These are phyloP conservation scores for Leptura quadrifasciata DNA, from an alignment of 2,888 invertebrate genomes.

Conservation along the genomic window DNA sequence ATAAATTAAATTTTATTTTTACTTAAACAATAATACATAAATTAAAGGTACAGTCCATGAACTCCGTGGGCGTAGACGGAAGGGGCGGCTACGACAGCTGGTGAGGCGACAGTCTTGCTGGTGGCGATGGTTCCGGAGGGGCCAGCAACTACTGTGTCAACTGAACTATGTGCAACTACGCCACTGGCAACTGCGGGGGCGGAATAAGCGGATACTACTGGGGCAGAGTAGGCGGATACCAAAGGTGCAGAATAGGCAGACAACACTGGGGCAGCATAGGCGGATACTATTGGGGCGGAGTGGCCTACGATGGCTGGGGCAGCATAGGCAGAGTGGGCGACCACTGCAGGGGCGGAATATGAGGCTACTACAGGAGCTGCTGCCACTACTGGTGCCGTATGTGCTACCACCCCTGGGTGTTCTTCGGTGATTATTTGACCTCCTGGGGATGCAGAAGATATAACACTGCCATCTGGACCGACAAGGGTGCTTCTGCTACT, in stretches of 20 bases:
- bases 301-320: background rate
- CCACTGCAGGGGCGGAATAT: background rate
- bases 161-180: slow-evolving; percentile 20
- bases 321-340: background rate
- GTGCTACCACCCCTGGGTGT: slow-evolving; percentile 52
- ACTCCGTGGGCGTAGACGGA: slow-evolving; percentile 37
- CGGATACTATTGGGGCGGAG: background rate
- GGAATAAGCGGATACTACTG: background rate
- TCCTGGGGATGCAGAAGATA: slow-evolving; percentile 63
- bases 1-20: background rate
- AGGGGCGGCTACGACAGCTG: slow-evolving; percentile 47
- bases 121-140: slow-evolving; percentile 64
- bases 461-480: slow-evolving; percentile 64
- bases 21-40: background rate
- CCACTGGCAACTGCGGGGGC: slow-evolving; percentile 37
- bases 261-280: slow-evolving; percentile 13
- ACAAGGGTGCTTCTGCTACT: slow-evolving; percentile 63
- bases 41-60: slow-evolving; percentile 7
- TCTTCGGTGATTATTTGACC: slow-evolving; percentile 62
- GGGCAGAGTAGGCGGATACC: background rate
- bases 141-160: slow-evolving; percentile 58
- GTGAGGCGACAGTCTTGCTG: slow-evolving; percentile 53
- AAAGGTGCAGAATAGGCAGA: slow-evolving; percentile 16
- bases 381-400: slow-evolving; percentile 17
- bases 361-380: background rate